Evolutionary conservation across 1,140 invertebrate species (phyloP), one percentile per base, ranked within the genome.

Genomic region (Papilio glaucus): DNA sequence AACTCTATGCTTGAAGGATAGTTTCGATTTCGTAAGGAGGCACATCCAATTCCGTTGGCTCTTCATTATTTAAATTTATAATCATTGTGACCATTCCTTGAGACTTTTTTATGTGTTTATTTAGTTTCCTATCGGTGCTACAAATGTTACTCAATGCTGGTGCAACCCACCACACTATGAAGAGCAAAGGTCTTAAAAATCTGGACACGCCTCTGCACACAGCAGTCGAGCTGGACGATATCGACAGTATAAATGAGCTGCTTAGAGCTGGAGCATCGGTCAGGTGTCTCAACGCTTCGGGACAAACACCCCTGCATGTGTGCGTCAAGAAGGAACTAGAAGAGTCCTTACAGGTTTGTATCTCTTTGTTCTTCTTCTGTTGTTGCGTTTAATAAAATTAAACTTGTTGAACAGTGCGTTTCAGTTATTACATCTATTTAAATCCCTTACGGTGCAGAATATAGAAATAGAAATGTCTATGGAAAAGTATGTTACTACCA

Each of bases 301-400:
- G 94, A 6, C 84, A 94, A 42, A 95, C 95, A 3, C 94, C 95
- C 7, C 76, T 96, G 37, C 95, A 96, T 86, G 85, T 95, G 53
- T 95, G 94, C 41, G 94, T 95, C 1, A 84, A 86, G 37, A 88
- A 85, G 24, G 65, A 92, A 41, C 83, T 94, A 13, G 87, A 93
- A 38, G 90, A 93, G 53, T 76, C 86, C 37, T 79, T 94, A 5
- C 89, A 90, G 77, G 90, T 90, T 80, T 39, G 60, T n/a, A n/a
- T n/a, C n/a, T 71, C 45, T 69, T 3, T 65, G 38, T 21, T 63
- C n/a, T n/a, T n/a, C n/a, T n/a, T n/a, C n/a, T n/a, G n/a, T n/a
- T n/a, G n/a, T n/a, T n/a, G n/a, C n/a, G n/a, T n/a, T n/a, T n/a
- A n/a, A n/a, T n/a, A n/a, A n/a, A n/a, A n/a, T n/a, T n/a, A n/a